Evolutionary conservation across 2,113 vertebrate genomes (phyloP).

Genomic region (Eurypyga helias): DNA sequence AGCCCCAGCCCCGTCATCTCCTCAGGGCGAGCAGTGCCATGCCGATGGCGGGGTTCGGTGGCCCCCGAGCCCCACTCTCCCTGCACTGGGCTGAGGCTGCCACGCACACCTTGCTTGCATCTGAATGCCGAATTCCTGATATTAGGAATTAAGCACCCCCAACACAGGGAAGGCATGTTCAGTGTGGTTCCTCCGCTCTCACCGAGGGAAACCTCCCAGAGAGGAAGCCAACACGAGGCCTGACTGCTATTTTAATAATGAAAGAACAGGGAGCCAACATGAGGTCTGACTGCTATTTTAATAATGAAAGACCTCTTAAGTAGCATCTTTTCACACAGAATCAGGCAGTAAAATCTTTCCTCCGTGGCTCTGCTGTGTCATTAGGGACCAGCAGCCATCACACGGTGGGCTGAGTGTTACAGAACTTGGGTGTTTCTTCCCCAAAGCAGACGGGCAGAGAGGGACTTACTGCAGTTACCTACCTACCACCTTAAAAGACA

Average conservation of each 20-base stretch:
- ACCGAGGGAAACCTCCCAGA: accelerated
- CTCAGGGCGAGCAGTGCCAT: neutral
- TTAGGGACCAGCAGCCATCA: neutral
- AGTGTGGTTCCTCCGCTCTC: accelerated
- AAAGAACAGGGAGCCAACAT: neutral
- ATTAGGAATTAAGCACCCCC: neutral
- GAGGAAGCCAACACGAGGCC: neutral
- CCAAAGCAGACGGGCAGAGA: neutral
- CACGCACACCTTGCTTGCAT: neutral
- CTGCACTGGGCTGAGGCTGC: neutral
- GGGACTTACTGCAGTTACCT: neutral
- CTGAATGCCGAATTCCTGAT: neutral
- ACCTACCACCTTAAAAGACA: neutral
- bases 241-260: neutral
- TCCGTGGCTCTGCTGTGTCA: neutral
- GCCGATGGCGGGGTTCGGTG: accelerated
- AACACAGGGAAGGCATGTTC: neutral
- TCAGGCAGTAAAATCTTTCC: neutral
- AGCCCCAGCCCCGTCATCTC: neutral
- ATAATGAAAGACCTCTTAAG: neutral
- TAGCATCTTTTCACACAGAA: neutral
- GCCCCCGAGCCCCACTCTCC: neutral
- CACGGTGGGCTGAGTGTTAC: neutral
- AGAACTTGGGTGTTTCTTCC: neutral
- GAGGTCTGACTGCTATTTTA: neutral